Conservation (phyloP, 2,888 invertebrate genomes). For the Protodeltote pygarga region DNA sequence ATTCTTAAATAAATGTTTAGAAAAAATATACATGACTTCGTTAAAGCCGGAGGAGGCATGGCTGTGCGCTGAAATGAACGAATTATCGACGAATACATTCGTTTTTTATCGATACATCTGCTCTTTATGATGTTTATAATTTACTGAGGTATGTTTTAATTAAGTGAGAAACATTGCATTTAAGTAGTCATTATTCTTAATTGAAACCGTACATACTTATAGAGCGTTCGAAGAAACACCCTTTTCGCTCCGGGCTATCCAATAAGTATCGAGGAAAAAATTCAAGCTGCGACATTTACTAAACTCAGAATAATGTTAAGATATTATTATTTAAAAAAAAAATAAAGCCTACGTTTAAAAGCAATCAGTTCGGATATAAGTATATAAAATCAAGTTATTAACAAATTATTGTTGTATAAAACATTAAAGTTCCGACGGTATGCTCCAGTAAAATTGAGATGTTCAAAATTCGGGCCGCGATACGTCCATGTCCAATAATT, state of each 20-base stretch:
- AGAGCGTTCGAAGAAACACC: conserved; percentile 16
- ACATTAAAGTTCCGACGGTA: conserved; percentile 31
- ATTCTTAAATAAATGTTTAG: conserved; percentile 42
- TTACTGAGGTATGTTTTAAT: conserved; percentile 70
- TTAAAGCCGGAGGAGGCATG: conserved; percentile 52
- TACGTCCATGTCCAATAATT: conserved; percentile 75
- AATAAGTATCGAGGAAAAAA: conserved; percentile 14
- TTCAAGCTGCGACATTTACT: too few relatives aligned
- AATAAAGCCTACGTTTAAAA: too few relatives aligned
- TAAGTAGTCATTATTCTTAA: conserved; percentile 65
- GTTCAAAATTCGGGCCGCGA: conserved; percentile 72
- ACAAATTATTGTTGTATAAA: conserved; percentile 39
- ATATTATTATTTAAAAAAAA: too few relatives aligned
- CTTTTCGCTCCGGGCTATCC: conserved; percentile 21
- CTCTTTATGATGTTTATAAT: conserved; percentile 57
- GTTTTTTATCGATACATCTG: conserved; percentile 74
- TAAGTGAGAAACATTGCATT: conserved; percentile 74
- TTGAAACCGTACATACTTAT: conserved; percentile 50
- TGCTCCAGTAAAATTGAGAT: conserved; percentile 71
- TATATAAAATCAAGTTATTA: conserved; percentile 27
- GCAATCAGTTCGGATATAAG: too few relatives aligned
- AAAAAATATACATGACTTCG: conserved; percentile 61
- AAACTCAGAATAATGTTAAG: too few relatives aligned
- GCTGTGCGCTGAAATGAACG: conserved; percentile 56
- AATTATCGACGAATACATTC: conserved; percentile 65